Evolutionary conservation across 2,797 vertebrate species (phyloP), one percentile per base, ranked within the genome.

Genomic region (Rhyacichthys aspro): DNA sequence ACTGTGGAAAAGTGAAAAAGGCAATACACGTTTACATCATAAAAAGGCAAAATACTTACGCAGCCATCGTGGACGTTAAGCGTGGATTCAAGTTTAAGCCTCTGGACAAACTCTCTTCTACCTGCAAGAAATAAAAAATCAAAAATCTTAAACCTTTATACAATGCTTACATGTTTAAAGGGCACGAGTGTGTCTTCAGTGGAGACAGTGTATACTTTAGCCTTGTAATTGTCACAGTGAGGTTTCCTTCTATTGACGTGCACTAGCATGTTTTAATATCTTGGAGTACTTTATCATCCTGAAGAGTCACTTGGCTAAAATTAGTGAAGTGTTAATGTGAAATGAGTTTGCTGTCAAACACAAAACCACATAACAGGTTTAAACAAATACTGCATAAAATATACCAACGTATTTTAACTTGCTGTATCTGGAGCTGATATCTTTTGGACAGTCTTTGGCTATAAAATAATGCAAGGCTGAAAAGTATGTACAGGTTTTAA

Each of bases 41-140:
- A 39, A 11, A 65, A 39, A 61, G 15, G 18, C 17, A 41, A 44
- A 6, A 19, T 15, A 98, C 97, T 98, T 93, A 98, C 97, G 86
- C 97, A 98, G 91, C 97, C 97, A 93, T 98, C 95, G 9, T 99
- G 97, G 36, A 97, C 95, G 89, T 94, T 98, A 84, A 99, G 89
- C 1, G 96, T 95, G 59, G 95, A 94, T 94, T 99, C 97, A 86
- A 98, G 95, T 93, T 99, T 99, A 84, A 99, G 94, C 88, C 95
- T 94, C 91, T 99, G 97, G 88, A 99, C 95, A 89, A 99, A 99
- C 74, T 99, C 97, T 95, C 93, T 97, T 94, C 96, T 95, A 74
- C 96, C 97, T 99, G 89, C 72, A 67, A n/a, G n/a, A n/a, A n/a
- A 62, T 84, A 81, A 81, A 72, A 85, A 9, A 91, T 16, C 81